These are phyloP conservation scores for Hydrophis major DNA, from an alignment of 2,797 vertebrate species.

Conservation along the genomic window DNA sequence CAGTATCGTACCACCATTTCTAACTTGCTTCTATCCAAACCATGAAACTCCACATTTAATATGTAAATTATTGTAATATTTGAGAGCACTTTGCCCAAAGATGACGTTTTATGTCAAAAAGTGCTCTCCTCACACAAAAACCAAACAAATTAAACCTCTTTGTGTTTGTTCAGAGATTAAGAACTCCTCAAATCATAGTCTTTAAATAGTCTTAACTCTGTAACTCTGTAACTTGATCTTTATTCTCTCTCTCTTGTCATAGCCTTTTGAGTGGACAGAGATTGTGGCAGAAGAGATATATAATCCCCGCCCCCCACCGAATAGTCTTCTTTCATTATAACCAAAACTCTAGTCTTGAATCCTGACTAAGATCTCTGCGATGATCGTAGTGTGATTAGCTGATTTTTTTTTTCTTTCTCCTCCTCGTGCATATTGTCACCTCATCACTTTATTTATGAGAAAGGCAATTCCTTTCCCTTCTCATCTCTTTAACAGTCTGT, in stretches of 20 bases:
- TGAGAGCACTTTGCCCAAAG: background rate
- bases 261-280: background rate
- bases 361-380: background rate
- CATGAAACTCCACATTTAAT: background rate
- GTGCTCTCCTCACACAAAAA: background rate
- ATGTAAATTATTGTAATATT: background rate
- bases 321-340: background rate
- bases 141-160: background rate
- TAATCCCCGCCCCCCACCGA: accelerated
- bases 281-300: background rate
- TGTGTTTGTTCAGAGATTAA: background rate
- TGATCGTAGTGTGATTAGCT: background rate
- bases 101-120: background rate
- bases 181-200: background rate
- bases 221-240: background rate
- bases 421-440: background rate
- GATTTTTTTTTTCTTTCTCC: background rate
- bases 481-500: background rate
- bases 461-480: background rate
- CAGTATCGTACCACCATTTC: background rate
- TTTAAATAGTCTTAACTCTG: background rate
- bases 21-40: background rate
- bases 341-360: background rate
- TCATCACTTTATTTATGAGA: background rate
- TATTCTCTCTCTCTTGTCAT: background rate